Conservation (phyloP, 2,113 vertebrate genomes). For the Archilochus colubris region DNA sequence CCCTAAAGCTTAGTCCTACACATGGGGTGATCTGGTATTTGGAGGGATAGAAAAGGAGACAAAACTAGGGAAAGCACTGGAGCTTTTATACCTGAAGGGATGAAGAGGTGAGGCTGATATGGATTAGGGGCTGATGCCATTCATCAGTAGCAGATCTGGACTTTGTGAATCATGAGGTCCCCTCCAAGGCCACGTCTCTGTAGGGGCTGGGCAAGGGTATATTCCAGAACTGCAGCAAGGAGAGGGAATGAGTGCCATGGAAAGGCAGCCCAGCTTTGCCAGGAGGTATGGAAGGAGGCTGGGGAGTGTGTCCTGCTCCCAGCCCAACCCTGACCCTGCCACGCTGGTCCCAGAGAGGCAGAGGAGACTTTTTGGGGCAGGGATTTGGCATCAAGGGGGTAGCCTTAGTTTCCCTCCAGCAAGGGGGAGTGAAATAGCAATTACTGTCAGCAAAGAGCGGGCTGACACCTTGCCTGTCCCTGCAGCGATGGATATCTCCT, state of each 20-base stretch:
- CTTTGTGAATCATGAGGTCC: background rate
- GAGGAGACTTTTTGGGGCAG: background rate
- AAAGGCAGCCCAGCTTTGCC: background rate
- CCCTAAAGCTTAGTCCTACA: background rate
- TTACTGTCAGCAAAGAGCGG: background rate
- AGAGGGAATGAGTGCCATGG: background rate
- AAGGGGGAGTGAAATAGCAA: background rate
- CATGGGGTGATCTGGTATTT: background rate
- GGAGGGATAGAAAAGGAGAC: background rate
- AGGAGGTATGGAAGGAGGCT: background rate
- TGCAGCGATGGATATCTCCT: constrained; percentile 41
- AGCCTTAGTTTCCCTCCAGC: background rate
- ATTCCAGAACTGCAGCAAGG: background rate
- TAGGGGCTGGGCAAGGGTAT: background rate
- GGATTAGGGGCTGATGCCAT: background rate
- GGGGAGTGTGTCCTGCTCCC: background rate
- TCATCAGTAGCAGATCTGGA: background rate
- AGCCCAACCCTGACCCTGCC: background rate
- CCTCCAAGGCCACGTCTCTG: background rate
- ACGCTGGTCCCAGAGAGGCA: background rate
- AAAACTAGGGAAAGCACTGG: background rate
- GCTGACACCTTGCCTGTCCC: constrained; percentile 20
- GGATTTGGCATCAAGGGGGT: background rate
- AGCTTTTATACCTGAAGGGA: background rate
- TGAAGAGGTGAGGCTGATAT: background rate